Base-by-base conservation (phyloP, 2,797 vertebrate genomes). In the Morus bassanus region DNA sequence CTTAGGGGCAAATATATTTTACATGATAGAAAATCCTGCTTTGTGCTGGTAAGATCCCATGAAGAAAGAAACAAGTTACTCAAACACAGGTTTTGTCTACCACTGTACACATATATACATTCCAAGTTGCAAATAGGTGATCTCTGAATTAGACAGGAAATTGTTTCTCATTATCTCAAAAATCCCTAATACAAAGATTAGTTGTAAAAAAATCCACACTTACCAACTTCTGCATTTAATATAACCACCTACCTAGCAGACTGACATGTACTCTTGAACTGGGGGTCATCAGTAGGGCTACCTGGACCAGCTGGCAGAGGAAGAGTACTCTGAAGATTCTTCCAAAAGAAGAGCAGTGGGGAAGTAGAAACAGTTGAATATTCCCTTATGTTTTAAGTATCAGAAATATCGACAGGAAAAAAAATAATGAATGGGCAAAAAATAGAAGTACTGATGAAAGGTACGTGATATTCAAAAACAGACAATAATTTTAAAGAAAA, bases 161-260 rank as follows among this genome's bases (percentile, higher is more conserved):
- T 27, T 18, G 4, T 56, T 95, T 79, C 75, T 74, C 13, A 60
- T 45, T 70, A 57, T n/a, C 27, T 83, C 63, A 74, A 43, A 79
- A 82, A 39, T 11, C 77, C 35, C 59, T 31, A 69, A 31, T 9
- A 30, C n/a, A 88, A 53, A 80, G 33, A 85, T 39, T 3, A 89
- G 23, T 37, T 79, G 28, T 18, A 79, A 75, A 53, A 86, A 91
- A 54, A 45, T 31, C 6, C n/a, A 53, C 30, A 39, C 18, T n/a
- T 65, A 43, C 0, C 37, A 63, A 33, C 15, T 67, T 31, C 7
- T 3, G 11, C 18, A 60, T 80, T 75, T 86, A 24, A 79, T 27
- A 59, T 9, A 74, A 61, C 3, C 75, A 92, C 95, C 59, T 97
- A 98, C 98, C 97, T 95, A 61, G 92, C 77, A 50, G 95, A 85